These are phyloP conservation scores for Apotomis betuletana DNA, from an alignment of 2,888 invertebrate species.

Conservation along the genomic window DNA sequence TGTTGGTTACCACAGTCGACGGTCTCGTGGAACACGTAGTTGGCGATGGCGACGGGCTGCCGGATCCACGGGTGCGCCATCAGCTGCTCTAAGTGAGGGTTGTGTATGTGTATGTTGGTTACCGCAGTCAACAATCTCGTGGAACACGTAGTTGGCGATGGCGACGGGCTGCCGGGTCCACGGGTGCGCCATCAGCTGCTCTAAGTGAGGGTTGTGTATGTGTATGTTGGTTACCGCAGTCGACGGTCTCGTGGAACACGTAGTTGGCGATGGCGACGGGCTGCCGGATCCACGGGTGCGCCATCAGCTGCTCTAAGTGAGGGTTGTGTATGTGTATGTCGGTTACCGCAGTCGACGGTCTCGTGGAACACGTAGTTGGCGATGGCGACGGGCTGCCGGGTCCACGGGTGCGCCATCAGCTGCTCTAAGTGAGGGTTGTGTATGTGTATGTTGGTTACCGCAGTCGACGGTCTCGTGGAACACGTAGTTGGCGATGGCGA, in stretches of 20 bases:
- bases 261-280: conserved; percentile 81
- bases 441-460: conserved; percentile 54
- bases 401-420: conserved; percentile 37
- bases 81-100: too few species aligned
- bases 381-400: conserved; percentile 82
- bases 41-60: too few species aligned
- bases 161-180: conserved; percentile 85
- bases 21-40: too few species aligned
- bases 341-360: conserved; percentile 79
- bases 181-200: conserved; percentile 83
- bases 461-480: conserved; percentile 84
- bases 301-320: too few species aligned
- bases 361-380: conserved; percentile 83
- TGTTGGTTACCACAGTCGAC: too few species aligned
- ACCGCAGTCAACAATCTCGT: conserved; percentile 83
- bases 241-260: conserved; percentile 83
- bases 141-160: conserved; percentile 81
- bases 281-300: conserved; percentile 86
- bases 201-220: too few species aligned
- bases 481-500: conserved; percentile 79
- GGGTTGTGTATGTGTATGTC: too few species aligned
- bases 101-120: not conserved
- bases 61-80: too few species aligned
- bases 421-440: conserved; percentile 71
- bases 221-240: conserved; percentile 73